A percentile compares a stretch with the other conserved stretches of the same genome.
Conservation (phyloP, 1,140 invertebrate genomes). For the Hydropsyche tenuis region DNA sequence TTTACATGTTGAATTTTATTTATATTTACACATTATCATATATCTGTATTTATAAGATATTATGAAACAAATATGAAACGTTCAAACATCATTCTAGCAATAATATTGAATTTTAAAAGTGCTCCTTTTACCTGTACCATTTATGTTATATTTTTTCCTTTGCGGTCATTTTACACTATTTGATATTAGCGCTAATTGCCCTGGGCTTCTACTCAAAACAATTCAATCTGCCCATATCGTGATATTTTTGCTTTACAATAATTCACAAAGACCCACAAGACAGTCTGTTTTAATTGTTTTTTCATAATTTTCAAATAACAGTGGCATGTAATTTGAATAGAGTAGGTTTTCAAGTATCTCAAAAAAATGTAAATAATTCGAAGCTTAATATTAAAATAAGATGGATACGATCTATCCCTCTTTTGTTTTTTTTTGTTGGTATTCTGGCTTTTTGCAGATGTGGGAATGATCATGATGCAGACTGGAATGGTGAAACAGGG, state of each 20-base stretch:
- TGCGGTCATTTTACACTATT: slow-evolving; percentile 11
- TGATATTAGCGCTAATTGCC: slow-evolving; percentile 47
- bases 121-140: slow-evolving; percentile 40
- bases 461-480: slow-evolving; percentile 94
- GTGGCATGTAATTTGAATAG: slow-evolving; percentile 33
- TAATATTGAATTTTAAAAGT: slow-evolving; percentile 18
- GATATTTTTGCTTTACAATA: slow-evolving; percentile 31
- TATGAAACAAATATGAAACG: background rate
- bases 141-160: slow-evolving; percentile 26
- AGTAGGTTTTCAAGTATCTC: slow-evolving; percentile 28
- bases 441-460: slow-evolving; percentile 83
- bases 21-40: slow-evolving; percentile 18
- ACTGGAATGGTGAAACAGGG: slow-evolving; percentile 88
- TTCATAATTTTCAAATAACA: slow-evolving; percentile 5
- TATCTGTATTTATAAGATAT: slow-evolving; percentile 1
- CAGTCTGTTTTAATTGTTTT: slow-evolving; percentile 37
- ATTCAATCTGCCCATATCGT: slow-evolving; percentile 19
- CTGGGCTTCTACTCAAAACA: slow-evolving; percentile 40
- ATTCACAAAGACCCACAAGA: slow-evolving; percentile 43
- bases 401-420: slow-evolving; percentile 44
- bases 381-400: slow-evolving; percentile 41
- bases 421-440: slow-evolving; percentile 63
- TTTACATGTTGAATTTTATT: slow-evolving; percentile 2
- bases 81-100: background rate
- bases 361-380: slow-evolving; percentile 29